phyloP scores from a whole-genome alignment of 30 jellyfish, hydroid and myxozoan species.

The Hydractinia symbiolongicarpus region DNA sequence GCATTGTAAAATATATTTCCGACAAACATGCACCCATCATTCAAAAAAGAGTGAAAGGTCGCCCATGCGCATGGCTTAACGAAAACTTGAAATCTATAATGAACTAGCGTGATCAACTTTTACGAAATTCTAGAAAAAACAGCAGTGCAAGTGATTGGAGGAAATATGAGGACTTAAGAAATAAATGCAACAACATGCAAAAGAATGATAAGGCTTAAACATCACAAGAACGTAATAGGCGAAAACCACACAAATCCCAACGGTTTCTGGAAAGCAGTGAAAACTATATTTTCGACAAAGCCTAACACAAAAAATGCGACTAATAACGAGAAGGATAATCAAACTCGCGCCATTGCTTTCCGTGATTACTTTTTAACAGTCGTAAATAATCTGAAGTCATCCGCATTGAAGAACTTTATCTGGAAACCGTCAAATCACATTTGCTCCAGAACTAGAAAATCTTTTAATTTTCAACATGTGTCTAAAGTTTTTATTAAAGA shows the following conservation, averaged over 20 bases:
- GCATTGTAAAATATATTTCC: neutral
- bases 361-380: conserved; percentile 27
- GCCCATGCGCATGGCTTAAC: conserved; percentile 18
- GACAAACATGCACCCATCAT: conserved; percentile 1
- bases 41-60: no score
- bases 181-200: conserved; percentile 17
- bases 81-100: neutral
- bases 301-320: neutral
- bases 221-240: conserved; percentile 19
- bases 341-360: neutral
- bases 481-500: conserved; percentile 11
- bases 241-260: conserved; percentile 28
- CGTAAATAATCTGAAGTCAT: conserved; percentile 19
- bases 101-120: conserved; percentile 22
- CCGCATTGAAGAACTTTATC: conserved; percentile 29
- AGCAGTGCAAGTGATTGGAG: conserved; percentile 26
- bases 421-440: conserved; percentile 34
- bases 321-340: neutral
- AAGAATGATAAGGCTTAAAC: conserved; percentile 11
- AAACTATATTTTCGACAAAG: neutral
- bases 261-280: neutral
- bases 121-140: conserved; percentile 9
- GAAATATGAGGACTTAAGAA: neutral
- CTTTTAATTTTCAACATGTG: conserved; percentile 4
- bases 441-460: neutral